These are phyloP conservation scores for Fukomys damarensis DNA, from an alignment of 2,113 vertebrate genomes.

Conservation along the genomic window DNA sequence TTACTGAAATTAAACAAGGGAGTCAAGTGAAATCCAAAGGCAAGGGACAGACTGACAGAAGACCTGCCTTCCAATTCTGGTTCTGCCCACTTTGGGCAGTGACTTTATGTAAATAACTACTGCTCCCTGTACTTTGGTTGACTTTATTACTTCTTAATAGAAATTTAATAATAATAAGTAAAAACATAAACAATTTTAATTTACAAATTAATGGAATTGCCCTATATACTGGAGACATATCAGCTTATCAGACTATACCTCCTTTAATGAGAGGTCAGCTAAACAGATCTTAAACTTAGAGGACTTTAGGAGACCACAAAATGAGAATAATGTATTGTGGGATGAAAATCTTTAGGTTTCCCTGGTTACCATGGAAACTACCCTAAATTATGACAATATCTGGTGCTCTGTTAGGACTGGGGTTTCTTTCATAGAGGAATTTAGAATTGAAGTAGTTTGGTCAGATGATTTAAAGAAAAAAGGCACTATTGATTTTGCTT, in stretches of 20 bases:
- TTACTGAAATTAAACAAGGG: neutral
- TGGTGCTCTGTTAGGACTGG: neutral
- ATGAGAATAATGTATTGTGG: neutral
- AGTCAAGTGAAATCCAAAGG: neutral
- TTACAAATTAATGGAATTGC: neutral
- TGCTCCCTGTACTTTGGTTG: neutral
- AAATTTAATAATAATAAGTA: neutral
- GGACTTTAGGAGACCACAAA: neutral
- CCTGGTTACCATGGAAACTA: neutral
- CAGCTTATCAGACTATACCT: neutral
- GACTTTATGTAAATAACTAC: neutral
- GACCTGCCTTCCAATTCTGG: neutral
- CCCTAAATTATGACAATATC: neutral
- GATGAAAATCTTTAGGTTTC: neutral
- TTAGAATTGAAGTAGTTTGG: slow-evolving; percentile 7
- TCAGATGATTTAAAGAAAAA: slow-evolving; percentile 24
- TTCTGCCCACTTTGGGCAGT: neutral
- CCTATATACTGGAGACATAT: neutral
- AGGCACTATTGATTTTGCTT: neutral
- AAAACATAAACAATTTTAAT: neutral
- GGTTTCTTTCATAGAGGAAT: neutral
- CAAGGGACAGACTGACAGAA: neutral
- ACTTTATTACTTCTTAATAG: neutral
- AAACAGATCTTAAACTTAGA: slow-evolving; percentile 19
- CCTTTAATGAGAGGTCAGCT: neutral